A percentile compares a stretch with the other conserved stretches of the same genome.
These are phyloP conservation scores for Pocillopora damicornis DNA, from an alignment of 64 coral and sea anemone genomes.

Conservation along the genomic window DNA sequence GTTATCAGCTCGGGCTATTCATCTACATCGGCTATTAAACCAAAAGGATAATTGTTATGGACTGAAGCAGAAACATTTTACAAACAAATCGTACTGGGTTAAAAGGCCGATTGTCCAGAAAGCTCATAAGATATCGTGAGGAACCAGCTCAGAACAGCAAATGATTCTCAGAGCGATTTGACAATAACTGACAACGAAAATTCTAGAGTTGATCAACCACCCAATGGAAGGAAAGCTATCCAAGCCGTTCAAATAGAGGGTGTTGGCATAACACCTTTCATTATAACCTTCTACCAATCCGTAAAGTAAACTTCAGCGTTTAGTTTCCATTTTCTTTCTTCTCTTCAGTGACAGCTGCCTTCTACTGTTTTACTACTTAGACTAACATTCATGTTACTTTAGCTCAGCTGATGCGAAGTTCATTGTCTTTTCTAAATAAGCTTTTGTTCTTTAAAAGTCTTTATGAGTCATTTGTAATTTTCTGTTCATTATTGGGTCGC, in stretches of 20 bases:
- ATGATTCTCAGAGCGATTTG: too few relatives aligned
- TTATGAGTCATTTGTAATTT: neutral
- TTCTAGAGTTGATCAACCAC: too few relatives aligned
- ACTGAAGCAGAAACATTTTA: too few relatives aligned
- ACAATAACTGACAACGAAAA: too few relatives aligned
- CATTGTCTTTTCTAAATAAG: neutral
- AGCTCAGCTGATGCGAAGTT: neutral
- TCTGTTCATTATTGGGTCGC: neutral
- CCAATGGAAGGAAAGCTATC: too few relatives aligned
- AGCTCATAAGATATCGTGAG: too few relatives aligned
- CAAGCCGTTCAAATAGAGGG: neutral
- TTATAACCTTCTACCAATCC: neutral
- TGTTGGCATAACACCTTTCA: neutral
- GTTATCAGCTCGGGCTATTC: neutral
- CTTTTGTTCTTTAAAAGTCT: neutral
- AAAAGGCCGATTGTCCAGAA: too few relatives aligned
- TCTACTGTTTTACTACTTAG: neutral
- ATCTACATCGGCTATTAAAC: too few relatives aligned
- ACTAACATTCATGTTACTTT: neutral
- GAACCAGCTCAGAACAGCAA: too few relatives aligned
- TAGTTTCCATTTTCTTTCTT: constrained; percentile 1
- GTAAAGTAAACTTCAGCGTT: neutral
- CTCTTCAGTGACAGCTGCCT: neutral
- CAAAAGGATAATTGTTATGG: too few relatives aligned
- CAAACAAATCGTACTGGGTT: too few relatives aligned